Conservation (phyloP, 2,113 vertebrate genomes). For the Lepisosteus osseus region DNA sequence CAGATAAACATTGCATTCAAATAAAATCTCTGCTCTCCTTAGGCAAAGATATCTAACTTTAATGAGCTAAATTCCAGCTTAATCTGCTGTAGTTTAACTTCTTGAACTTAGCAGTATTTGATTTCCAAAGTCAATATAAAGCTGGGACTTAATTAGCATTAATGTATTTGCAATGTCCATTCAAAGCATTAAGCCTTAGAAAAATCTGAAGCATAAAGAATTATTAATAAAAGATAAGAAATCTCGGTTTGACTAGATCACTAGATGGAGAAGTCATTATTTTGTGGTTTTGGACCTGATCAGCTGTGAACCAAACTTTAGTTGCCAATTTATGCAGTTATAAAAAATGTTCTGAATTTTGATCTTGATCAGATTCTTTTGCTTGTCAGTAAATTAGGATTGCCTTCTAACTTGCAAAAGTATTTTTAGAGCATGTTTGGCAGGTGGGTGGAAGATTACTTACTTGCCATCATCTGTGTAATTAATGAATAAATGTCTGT, state of each 20-base stretch:
- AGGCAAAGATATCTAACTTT: constrained; percentile 14
- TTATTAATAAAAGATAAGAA: constrained; percentile 13
- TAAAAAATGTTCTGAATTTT: constrained; percentile 22
- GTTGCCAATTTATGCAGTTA: constrained; percentile 4
- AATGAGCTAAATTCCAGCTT: constrained; percentile 23
- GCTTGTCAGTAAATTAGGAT: constrained; percentile 28
- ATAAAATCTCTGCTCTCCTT: not conserved
- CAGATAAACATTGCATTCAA: constrained; percentile 7
- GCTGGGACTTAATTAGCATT: constrained; percentile 21
- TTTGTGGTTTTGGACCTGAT: constrained; percentile 30
- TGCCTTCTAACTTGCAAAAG: constrained; percentile 29
- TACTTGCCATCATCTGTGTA: constrained; percentile 25
- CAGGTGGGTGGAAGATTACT: constrained; percentile 25
- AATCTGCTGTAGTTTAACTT: constrained; percentile 17
- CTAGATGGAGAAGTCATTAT: constrained; percentile 15
- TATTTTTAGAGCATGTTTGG: constrained; percentile 22
- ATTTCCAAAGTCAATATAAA: constrained; percentile 20
- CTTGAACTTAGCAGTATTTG: constrained; percentile 4
- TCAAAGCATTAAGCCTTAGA: not conserved
- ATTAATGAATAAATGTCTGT: constrained; percentile 28
- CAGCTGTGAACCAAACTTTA: constrained; percentile 20
- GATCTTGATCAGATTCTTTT: constrained; percentile 33
- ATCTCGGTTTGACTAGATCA: constrained; percentile 8
- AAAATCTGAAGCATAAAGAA: constrained; percentile 10
- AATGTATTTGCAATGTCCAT: constrained; percentile 13